Evolutionary conservation across 2,888 invertebrate species (phyloP).

Genomic region (Acheta domesticus): DNA sequence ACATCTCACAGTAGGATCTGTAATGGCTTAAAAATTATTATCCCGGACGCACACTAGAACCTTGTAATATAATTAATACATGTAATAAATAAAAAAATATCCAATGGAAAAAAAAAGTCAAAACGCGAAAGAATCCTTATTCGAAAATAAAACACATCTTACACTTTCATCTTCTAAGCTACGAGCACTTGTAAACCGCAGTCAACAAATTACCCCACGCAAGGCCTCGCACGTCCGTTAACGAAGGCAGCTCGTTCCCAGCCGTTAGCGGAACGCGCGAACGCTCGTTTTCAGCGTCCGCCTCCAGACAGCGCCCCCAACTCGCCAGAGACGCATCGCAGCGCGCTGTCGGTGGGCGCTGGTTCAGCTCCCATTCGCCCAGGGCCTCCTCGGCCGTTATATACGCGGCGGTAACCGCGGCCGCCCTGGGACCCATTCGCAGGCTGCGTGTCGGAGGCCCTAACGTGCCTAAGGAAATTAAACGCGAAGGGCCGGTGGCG

Average conservation of each 20-base stretch:
- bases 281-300: neutral
- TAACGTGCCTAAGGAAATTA: neutral
- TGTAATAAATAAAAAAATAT: too few relatives aligned
- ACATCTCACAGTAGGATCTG: too few relatives aligned
- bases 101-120: too few relatives aligned
- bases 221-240: too few relatives aligned
- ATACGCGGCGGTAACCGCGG: neutral
- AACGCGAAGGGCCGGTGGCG: neutral
- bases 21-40: too few relatives aligned
- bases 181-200: too few relatives aligned
- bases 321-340: neutral
- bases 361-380: constrained; percentile 6
- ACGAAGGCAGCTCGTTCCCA: neutral
- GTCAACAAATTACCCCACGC: too few relatives aligned
- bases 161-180: too few relatives aligned
- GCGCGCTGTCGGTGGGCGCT: neutral
- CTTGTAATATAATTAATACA: too few relatives aligned
- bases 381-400: neutral
- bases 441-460: neutral
- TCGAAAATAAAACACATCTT: too few relatives aligned
- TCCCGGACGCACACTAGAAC: too few relatives aligned
- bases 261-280: neutral
- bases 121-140: too few relatives aligned
- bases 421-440: constrained; percentile 2
- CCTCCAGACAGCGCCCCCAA: neutral